A percentile compares a stretch with the other conserved stretches of the same genome.
Conservation (phyloP, 92 coral and sea anemone genomes). For the Actinernus sp. region DNA sequence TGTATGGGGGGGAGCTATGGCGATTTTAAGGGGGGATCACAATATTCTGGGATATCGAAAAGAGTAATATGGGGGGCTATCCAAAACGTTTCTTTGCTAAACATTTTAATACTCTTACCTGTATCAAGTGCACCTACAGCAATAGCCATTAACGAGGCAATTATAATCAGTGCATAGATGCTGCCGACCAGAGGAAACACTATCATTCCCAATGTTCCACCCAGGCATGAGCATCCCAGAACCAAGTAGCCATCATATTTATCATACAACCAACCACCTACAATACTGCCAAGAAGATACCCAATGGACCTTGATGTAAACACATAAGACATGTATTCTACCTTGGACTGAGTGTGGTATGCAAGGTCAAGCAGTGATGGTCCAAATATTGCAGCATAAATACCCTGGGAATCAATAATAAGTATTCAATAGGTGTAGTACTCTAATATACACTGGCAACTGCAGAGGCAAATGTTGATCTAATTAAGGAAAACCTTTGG, state of each 20-base stretch:
- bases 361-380: conserved; percentile 86
- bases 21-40: too few relatives aligned
- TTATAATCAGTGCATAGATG: conserved; percentile 62
- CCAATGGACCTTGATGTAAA: conserved; percentile 94
- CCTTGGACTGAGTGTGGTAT: conserved; percentile 50
- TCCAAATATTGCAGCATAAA: conserved; percentile 82
- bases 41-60: too few relatives aligned
- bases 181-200: conserved; percentile 69
- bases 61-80: too few relatives aligned
- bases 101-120: too few relatives aligned
- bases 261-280: conserved; percentile 95
- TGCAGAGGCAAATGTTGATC: too few relatives aligned
- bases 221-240: conserved; percentile 72
- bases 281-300: conserved; percentile 81
- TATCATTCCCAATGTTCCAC: conserved; percentile 69
- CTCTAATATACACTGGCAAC: too few relatives aligned
- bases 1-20: too few relatives aligned
- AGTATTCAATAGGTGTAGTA: not conserved
- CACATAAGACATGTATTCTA: conserved; percentile 79
- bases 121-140: conserved; percentile 89
- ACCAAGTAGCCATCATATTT: conserved; percentile 80
- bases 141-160: conserved; percentile 56
- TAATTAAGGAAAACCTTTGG: too few relatives aligned
- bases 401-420: conserved; percentile 54
- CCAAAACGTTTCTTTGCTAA: too few relatives aligned